Evolutionary conservation across 2,888 invertebrate genomes (phyloP).

Genomic region (Cenopis cana): DNA sequence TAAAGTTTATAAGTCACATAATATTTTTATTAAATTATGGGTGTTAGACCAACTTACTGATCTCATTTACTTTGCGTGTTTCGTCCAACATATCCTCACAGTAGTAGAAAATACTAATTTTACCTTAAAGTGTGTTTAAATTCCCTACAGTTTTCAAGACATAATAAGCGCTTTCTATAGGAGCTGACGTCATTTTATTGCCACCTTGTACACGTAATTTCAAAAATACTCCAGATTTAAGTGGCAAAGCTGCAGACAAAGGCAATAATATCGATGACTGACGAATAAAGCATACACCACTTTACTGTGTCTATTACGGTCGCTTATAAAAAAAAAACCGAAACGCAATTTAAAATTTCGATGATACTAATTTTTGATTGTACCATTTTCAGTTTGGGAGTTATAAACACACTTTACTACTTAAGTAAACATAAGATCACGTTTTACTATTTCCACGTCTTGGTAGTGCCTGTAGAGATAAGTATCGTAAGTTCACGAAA

Average conservation of each 20-base stretch:
- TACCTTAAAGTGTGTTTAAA: neutral
- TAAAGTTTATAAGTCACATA: slow-evolving; percentile 6
- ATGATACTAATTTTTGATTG: neutral
- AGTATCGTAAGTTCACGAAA: slow-evolving; percentile 16
- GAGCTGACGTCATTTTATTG: too few species aligned
- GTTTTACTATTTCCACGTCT: slow-evolving; percentile 26
- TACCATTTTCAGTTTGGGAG: neutral
- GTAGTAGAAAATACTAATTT: slow-evolving; percentile 7
- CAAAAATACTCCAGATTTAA: neutral
- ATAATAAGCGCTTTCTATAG: neutral
- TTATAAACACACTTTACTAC: slow-evolving; percentile 3
- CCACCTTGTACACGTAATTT: neutral
- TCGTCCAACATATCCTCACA: slow-evolving; percentile 32
- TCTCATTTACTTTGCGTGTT: slow-evolving; percentile 46
- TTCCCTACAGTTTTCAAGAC: neutral
- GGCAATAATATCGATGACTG: neutral
- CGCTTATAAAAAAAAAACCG: too few species aligned
- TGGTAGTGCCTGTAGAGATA: slow-evolving; percentile 33
- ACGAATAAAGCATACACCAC: too few species aligned
- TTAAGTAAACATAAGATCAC: slow-evolving; percentile 17
- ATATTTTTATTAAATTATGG: slow-evolving; percentile 30
- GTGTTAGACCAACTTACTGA: slow-evolving; percentile 46
- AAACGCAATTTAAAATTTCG: too few species aligned
- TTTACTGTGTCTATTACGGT: too few species aligned
- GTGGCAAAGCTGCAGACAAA: neutral